Conservation (phyloP, 2,888 invertebrate species). For the Ptilodon capucinus region DNA sequence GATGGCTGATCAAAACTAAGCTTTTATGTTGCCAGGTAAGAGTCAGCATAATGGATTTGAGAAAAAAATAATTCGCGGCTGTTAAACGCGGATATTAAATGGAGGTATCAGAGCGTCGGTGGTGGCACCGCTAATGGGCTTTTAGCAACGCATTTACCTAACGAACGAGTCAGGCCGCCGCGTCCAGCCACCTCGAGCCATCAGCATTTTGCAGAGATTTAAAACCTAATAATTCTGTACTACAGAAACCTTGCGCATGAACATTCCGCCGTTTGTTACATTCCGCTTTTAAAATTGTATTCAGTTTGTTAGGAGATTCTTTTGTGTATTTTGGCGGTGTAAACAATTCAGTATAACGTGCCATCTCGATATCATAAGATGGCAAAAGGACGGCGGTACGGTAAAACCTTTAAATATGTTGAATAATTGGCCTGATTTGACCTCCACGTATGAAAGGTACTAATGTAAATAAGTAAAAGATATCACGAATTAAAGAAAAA, state of each 20-base stretch:
- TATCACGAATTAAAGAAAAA: background rate
- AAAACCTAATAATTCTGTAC: constrained; percentile 21
- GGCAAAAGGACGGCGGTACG: too few species aligned
- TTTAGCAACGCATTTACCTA: constrained; percentile 41
- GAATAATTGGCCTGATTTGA: too few species aligned
- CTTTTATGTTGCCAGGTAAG: constrained; percentile 9
- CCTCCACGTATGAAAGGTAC: too few species aligned
- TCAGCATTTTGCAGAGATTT: constrained; percentile 32
- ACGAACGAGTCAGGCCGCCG: constrained; percentile 32
- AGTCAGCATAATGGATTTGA: constrained; percentile 19
- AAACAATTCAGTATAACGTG: too few species aligned
- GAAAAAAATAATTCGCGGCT: constrained; percentile 36
- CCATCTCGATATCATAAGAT: too few species aligned
- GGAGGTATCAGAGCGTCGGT: constrained; percentile 38
- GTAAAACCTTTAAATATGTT: too few species aligned
- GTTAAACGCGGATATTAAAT: constrained; percentile 48
- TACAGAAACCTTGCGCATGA: too few species aligned
- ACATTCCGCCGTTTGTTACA: too few species aligned
- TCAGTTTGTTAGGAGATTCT: too few species aligned
- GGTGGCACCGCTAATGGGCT: constrained; percentile 41
- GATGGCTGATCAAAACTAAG: background rate
- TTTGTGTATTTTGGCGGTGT: too few species aligned
- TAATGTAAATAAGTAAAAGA: background rate
- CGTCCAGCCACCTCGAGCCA: constrained; percentile 8
- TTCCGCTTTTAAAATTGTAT: background rate